Percentiles rank a stretch among this genome's conserved stretches.
Conservation (phyloP, 2,113 vertebrate genomes). For the Zosterops japonicus region DNA sequence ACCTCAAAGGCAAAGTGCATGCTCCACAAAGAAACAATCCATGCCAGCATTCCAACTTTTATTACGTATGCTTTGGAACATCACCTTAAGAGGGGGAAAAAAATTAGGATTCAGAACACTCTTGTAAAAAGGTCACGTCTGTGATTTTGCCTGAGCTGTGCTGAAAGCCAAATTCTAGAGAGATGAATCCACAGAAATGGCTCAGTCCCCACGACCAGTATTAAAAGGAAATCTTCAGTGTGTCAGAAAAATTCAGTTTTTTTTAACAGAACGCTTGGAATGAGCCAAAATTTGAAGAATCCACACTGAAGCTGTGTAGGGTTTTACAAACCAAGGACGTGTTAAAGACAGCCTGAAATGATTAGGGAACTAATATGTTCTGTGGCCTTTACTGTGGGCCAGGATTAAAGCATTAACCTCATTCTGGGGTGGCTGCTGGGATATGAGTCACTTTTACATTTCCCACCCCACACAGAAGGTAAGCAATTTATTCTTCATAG, state of each 20-base stretch:
- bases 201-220: neutral
- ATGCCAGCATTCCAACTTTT: neutral
- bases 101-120: neutral
- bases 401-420: neutral
- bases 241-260: neutral
- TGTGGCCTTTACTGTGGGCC: neutral
- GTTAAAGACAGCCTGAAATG: neutral
- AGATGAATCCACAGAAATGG: neutral
- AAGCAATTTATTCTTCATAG: neutral
- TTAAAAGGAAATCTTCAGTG: neutral
- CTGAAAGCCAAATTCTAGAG: neutral
- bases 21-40: neutral
- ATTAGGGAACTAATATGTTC: neutral
- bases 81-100: neutral
- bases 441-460: neutral
- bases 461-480: neutral
- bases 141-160: neutral
- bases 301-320: neutral
- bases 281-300: neutral
- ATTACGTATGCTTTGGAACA: neutral
- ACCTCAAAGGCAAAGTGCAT: fast-evolving
- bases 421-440: neutral
- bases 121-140: neutral
- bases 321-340: neutral
- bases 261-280: neutral